Evolutionary conservation across 2,113 vertebrate species (phyloP).

Genomic region (mouse (Mus musculus)): DNA sequence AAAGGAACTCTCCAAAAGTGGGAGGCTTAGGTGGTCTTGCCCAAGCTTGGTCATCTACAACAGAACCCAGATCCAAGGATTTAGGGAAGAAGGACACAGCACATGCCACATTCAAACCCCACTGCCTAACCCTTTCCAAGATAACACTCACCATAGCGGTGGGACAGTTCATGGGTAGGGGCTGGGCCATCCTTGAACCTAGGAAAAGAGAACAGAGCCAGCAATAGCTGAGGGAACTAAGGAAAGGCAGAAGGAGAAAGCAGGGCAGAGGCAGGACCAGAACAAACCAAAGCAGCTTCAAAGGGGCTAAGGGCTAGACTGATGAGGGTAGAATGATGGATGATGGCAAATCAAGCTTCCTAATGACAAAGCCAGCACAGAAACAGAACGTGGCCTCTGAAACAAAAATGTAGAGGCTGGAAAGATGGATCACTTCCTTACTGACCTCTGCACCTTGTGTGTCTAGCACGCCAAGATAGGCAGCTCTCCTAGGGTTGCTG

Average conservation of each 20-base stretch:
- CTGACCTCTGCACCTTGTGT: neutral
- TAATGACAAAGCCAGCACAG: no score
- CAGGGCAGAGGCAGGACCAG: neutral
- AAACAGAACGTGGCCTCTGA: no score
- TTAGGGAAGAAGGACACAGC: rapidly evolving
- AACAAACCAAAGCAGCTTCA: neutral
- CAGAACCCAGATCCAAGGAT: neutral
- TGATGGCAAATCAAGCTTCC: neutral
- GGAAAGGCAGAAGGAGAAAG: no score
- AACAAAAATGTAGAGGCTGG: neutral
- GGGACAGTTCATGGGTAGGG: constrained; percentile 72
- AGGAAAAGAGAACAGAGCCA: neutral
- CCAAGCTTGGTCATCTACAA: constrained; percentile 78
- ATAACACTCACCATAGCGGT: constrained; percentile 86
- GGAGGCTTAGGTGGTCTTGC: constrained; percentile 86
- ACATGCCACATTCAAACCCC: no score
- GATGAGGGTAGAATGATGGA: neutral
- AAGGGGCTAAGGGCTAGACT: neutral
- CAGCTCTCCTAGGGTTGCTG: neutral
- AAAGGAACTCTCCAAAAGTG: constrained; percentile 92
- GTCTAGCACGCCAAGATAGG: neutral
- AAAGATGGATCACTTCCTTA: neutral
- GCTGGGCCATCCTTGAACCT: constrained; percentile 93
- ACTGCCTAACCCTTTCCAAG: neutral
- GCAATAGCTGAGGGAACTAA: no score